These are phyloP conservation scores for Channa maculata DNA, from an alignment of 2,113 vertebrate genomes.

Conservation along the genomic window DNA sequence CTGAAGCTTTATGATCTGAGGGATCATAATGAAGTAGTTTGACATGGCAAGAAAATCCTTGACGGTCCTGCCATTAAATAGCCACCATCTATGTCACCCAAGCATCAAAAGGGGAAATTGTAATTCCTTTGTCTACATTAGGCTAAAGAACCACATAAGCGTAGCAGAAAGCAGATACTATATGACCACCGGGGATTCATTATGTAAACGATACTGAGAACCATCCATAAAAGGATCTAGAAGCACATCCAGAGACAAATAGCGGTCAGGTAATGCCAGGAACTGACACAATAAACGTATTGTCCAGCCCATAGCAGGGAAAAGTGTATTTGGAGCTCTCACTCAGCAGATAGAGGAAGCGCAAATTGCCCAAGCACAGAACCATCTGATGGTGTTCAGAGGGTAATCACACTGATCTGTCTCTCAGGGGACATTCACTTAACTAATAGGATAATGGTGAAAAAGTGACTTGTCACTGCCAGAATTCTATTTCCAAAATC, in stretches of 20 bases:
- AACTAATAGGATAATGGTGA: slow-evolving; percentile 10
- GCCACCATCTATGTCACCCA: background rate
- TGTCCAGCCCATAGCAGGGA: slow-evolving; percentile 39
- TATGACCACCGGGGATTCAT: slow-evolving; percentile 59
- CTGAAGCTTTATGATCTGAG: no score
- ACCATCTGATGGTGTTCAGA: slow-evolving; percentile 52
- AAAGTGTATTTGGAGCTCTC: slow-evolving; percentile 46
- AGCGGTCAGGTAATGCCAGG: slow-evolving; percentile 57
- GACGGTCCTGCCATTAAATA: background rate
- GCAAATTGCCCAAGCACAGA: slow-evolving; percentile 34
- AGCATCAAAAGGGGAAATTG: slow-evolving; percentile 36
- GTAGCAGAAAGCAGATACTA: slow-evolving; percentile 21
- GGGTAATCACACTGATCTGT: slow-evolving; percentile 45
- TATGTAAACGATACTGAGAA: slow-evolving; percentile 41
- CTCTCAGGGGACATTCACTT: slow-evolving; percentile 20
- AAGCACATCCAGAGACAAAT: slow-evolving; percentile 52
- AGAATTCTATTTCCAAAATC: background rate
- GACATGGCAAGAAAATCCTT: background rate
- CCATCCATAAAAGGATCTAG: slow-evolving; percentile 45
- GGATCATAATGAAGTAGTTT: no score
- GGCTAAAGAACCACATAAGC: slow-evolving; percentile 56
- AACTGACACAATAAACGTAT: slow-evolving; percentile 66
- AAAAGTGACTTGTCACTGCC: slow-evolving; percentile 12
- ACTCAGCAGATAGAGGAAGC: slow-evolving; percentile 36
- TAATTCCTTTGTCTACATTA: slow-evolving; percentile 50